Evolutionary conservation across 2,113 vertebrate species (phyloP).

Genomic region (Neopipo cinnamomea): DNA sequence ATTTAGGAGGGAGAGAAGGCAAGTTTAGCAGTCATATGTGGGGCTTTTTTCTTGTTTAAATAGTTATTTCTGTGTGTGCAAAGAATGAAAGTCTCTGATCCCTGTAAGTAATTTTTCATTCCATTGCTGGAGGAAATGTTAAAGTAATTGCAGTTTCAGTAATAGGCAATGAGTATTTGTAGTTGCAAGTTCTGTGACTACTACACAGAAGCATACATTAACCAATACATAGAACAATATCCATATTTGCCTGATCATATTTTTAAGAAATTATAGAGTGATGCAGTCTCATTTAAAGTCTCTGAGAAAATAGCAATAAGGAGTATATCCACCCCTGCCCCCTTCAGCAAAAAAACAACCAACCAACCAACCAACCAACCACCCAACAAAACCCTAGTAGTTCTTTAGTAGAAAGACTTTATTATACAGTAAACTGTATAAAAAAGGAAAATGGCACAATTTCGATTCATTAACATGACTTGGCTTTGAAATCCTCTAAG

Average conservation of each 20-base stretch:
- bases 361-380: background rate
- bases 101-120: background rate
- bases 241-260: background rate
- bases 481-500: background rate
- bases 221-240: background rate
- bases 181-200: background rate
- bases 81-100: background rate
- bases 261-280: background rate
- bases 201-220: background rate
- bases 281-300: background rate
- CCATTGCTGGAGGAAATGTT: background rate
- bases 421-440: background rate
- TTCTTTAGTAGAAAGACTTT: too few relatives aligned
- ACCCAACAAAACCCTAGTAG: background rate
- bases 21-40: background rate
- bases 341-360: too few relatives aligned
- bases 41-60: background rate
- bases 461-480: background rate
- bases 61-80: background rate
- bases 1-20: background rate
- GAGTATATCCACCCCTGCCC: rapidly evolving
- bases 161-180: background rate
- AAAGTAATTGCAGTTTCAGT: background rate
- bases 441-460: background rate
- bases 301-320: background rate